Percentiles rank a stretch among this genome's conserved stretches.
These are phyloP conservation scores for Mylabris phalerata DNA, from an alignment of 1,140 invertebrate species.

Conservation along the genomic window DNA sequence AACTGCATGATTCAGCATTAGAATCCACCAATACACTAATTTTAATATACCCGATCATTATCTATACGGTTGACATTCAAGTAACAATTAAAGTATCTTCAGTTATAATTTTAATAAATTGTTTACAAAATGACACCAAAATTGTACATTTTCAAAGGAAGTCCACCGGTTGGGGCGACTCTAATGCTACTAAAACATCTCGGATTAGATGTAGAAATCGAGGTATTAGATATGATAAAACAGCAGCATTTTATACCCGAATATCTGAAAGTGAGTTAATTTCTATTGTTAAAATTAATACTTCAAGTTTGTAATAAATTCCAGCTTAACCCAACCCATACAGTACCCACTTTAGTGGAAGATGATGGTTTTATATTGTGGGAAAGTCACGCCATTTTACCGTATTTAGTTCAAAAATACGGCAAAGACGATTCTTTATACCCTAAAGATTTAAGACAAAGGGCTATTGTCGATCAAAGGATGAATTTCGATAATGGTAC, in stretches of 20 bases:
- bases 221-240: slow-evolving; percentile 53
- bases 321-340: slow-evolving; percentile 58
- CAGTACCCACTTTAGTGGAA: slow-evolving; percentile 58
- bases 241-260: slow-evolving; percentile 64
- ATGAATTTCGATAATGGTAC: slow-evolving; percentile 47
- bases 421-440: slow-evolving; percentile 49
- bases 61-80: no score
- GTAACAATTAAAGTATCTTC: no score
- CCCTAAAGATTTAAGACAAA: slow-evolving; percentile 48
- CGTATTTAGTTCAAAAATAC: slow-evolving; percentile 51
- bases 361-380: slow-evolving; percentile 53
- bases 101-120: background rate
- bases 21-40: no score
- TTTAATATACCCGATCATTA: no score
- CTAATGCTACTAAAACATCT: slow-evolving; percentile 49
- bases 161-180: slow-evolving; percentile 3
- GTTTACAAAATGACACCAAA: slow-evolving; percentile 1
- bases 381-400: slow-evolving; percentile 52
- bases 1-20: no score
- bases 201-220: slow-evolving; percentile 60
- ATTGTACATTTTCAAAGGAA: background rate
- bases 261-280: slow-evolving; percentile 58
- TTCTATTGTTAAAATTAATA: background rate
- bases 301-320: background rate
- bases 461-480: slow-evolving; percentile 49